phyloP scores from a whole-genome alignment of 1,140 invertebrate species.

The Caerostris extrusa region DNA sequence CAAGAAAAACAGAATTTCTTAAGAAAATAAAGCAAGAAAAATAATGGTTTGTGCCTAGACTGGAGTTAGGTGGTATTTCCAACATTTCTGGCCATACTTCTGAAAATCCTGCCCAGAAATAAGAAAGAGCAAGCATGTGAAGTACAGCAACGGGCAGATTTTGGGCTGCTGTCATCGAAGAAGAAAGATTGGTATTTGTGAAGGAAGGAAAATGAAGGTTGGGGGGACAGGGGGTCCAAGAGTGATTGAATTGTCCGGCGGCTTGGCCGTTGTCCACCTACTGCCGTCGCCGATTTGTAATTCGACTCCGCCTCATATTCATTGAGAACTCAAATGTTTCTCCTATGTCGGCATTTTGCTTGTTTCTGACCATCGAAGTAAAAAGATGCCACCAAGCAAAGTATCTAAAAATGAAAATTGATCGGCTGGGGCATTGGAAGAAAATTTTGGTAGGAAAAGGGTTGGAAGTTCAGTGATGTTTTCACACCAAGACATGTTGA shows the following conservation, averaged over 20 bases:
- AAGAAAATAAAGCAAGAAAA: background rate
- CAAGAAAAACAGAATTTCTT: background rate
- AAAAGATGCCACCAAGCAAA: conserved; percentile 39
- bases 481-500: background rate
- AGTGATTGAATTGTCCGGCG: conserved; percentile 75
- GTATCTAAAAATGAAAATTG: background rate
- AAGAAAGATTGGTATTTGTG: conserved; percentile 70
- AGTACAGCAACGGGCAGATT: conserved; percentile 10
- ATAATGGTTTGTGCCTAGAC: background rate
- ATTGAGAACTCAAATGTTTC: conserved; percentile 27
- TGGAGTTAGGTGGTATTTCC: background rate
- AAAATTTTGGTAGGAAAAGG: conserved; percentile 15
- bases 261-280: conserved; percentile 68
- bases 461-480: background rate
- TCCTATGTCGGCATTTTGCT: conserved; percentile 6
- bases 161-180: conserved; percentile 67
- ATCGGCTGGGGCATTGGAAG: background rate
- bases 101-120: conserved; percentile 18
- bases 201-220: conserved; percentile 39
- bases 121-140: conserved; percentile 3
- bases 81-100: conserved; percentile 13
- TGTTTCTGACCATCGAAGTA: background rate
- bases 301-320: conserved; percentile 64
- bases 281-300: conserved; percentile 65
- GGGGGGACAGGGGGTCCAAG: background rate